phyloP scores from a whole-genome alignment of 2,113 vertebrate genomes.

The Poeciliopsis prolifica region DNA sequence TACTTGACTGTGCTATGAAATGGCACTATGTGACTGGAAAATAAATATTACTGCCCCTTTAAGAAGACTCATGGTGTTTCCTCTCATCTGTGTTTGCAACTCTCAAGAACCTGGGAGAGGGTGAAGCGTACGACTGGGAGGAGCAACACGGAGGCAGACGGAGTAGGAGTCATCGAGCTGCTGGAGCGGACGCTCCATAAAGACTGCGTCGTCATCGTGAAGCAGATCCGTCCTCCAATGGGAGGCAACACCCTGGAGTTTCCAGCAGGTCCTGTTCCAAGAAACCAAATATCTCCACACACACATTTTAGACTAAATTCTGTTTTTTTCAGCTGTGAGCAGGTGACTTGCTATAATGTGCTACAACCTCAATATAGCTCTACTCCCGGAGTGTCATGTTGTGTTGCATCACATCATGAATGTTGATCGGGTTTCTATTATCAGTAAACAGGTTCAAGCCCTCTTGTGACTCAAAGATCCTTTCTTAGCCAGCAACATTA shows the following conservation, averaged over 20 bases:
- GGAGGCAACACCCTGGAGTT: too few relatives aligned
- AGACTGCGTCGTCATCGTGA: slow-evolving; percentile 95
- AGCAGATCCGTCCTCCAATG: slow-evolving; percentile 83
- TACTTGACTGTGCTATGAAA: too few relatives aligned
- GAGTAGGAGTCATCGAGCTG: slow-evolving; percentile 90
- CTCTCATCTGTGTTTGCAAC: slow-evolving; percentile 6
- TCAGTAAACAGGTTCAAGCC: neutral
- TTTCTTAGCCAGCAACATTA: neutral
- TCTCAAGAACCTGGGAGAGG: slow-evolving; percentile 89
- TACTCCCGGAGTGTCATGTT: neutral
- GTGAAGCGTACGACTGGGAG: slow-evolving; percentile 90
- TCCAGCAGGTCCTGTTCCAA: slow-evolving; percentile 85
- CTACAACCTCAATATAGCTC: neutral
- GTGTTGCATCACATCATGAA: slow-evolving; percentile 6
- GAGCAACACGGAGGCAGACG: slow-evolving; percentile 82
- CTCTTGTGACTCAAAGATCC: neutral
- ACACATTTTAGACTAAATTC: neutral
- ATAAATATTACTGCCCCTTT: too few relatives aligned
- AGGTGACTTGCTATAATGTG: neutral
- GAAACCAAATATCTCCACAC: too few relatives aligned
- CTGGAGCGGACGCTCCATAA: slow-evolving; percentile 95
- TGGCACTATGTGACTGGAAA: too few relatives aligned
- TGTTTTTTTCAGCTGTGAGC: neutral
- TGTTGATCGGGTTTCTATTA: slow-evolving; percentile 1
- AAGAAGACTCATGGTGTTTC: neutral